Percentiles rank a stretch among this genome's conserved stretches.
Conservation (phyloP, 2,888 invertebrate species). For the Leptinotarsa haldemani region DNA sequence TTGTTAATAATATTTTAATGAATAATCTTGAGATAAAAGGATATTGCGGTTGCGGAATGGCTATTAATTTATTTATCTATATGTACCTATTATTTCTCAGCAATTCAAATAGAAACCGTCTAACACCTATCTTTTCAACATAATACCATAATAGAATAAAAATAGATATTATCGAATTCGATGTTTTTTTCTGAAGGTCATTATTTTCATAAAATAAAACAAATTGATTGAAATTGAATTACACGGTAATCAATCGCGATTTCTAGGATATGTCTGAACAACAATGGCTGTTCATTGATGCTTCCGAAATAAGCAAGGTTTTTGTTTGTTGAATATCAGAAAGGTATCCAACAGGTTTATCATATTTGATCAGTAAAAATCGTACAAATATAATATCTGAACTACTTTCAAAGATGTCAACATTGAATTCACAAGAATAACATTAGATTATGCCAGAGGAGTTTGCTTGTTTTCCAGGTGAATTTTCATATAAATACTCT, state of each 20-base stretch:
- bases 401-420: too few species aligned
- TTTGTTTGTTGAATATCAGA: neutral
- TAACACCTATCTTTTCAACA: constrained; percentile 31
- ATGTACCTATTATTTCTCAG: constrained; percentile 36
- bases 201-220: neutral
- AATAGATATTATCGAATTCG: constrained; percentile 44
- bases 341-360: neutral
- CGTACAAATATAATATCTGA: too few species aligned
- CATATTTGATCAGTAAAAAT: neutral
- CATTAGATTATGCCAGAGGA: too few species aligned
- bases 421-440: too few species aligned
- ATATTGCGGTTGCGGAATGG: constrained; percentile 46
- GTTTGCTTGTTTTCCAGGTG: too few species aligned
- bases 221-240: neutral
- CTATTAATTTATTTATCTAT: constrained; percentile 44
- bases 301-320: neutral
- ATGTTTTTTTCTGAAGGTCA: constrained; percentile 36
- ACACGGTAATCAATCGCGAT: neutral
- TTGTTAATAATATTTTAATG: constrained; percentile 44
- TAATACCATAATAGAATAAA: constrained; percentile 48
- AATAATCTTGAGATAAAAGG: constrained; percentile 47
- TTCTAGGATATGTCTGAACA: neutral
- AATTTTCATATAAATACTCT: too few species aligned
- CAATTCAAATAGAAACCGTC: constrained; percentile 27
- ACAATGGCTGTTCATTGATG: neutral